A percentile compares a stretch with the other conserved stretches of the same genome.
These are phyloP conservation scores for Electrona antarctica DNA, from an alignment of 2,113 vertebrate genomes.

Conservation along the genomic window DNA sequence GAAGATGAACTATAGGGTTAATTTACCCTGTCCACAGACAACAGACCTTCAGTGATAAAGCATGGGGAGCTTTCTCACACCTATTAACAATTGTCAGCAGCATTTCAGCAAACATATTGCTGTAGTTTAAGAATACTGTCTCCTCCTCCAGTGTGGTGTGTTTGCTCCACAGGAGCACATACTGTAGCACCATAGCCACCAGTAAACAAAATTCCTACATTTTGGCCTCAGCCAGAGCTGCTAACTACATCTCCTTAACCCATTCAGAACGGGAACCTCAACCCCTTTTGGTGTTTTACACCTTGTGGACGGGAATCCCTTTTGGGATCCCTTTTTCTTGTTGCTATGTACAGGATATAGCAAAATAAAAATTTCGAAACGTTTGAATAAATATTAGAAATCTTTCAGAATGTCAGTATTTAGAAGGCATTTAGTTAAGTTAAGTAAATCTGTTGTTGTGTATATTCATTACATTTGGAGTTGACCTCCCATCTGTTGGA, in stretches of 20 bases:
- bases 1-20: too few species aligned
- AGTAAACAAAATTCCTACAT: background rate
- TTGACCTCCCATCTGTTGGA: slow-evolving; percentile 10
- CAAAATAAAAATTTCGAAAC: too few species aligned
- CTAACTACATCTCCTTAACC: background rate
- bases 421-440: too few species aligned
- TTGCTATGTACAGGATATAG: too few species aligned
- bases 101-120: slow-evolving; percentile 12
- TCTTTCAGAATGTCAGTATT: too few species aligned
- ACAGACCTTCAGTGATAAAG: slow-evolving; percentile 46
- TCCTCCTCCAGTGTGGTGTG: slow-evolving; percentile 1
- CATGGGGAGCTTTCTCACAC: slow-evolving; percentile 40
- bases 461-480: slow-evolving; percentile 5
- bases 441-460: too few species aligned
- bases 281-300: too few species aligned
- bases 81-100: slow-evolving; percentile 53
- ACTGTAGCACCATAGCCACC: background rate
- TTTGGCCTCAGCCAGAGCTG: background rate
- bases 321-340: too few species aligned
- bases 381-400: too few species aligned
- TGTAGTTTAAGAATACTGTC: slow-evolving; percentile 16
- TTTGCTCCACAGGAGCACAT: background rate
- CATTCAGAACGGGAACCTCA: too few species aligned
- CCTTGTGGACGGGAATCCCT: too few species aligned
- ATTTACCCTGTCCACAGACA: slow-evolving; percentile 46